Percentiles rank a stretch among this genome's conserved stretches.
These are phyloP conservation scores for Pentamera pediparva DNA, from an alignment of 53 echinoderm and acorn worm genomes.

Conservation along the genomic window DNA sequence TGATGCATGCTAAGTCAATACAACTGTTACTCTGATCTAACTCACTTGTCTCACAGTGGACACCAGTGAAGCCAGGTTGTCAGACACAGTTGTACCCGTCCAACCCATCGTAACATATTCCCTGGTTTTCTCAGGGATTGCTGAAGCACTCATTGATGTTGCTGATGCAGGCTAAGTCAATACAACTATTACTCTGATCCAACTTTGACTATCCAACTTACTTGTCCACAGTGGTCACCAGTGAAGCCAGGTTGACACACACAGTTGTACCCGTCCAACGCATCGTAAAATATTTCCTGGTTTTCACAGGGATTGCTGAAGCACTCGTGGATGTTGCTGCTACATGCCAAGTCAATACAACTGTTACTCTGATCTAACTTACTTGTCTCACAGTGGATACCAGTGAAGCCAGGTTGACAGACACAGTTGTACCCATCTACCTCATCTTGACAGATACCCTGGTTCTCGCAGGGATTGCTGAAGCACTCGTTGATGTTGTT, in stretches of 20 bases:
- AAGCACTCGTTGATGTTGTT: conserved; percentile 57
- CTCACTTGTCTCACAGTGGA: too few species aligned
- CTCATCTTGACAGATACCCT: conserved; percentile 56
- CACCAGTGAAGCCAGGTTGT: too few species aligned
- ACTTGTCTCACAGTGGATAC: conserved; percentile 52
- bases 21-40: too few species aligned
- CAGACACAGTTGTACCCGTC: too few species aligned
- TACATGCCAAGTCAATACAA: conserved; percentile 39
- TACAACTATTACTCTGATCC: too few species aligned
- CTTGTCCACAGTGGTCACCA: too few species aligned
- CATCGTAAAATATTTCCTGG: conserved; percentile 50
- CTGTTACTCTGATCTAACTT: too few species aligned
- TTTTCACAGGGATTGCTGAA: conserved; percentile 54
- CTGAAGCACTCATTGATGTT: too few species aligned
- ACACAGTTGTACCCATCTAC: conserved; percentile 49
- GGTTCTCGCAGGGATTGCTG: conserved; percentile 53
- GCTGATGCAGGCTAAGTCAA: too few species aligned
- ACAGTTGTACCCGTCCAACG: conserved; percentile 49
- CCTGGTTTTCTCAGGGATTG: too few species aligned
- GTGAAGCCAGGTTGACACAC: conserved; percentile 47
- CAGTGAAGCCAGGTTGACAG: conserved; percentile 51
- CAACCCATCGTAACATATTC: too few species aligned
- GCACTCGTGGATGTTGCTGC: conserved; percentile 54
- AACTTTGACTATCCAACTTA: too few species aligned
- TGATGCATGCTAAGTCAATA: conserved; percentile 38